A percentile compares a stretch with the other conserved stretches of the same genome.
Conservation (phyloP, 2,113 vertebrate species). For the Apeltes quadracus region DNA sequence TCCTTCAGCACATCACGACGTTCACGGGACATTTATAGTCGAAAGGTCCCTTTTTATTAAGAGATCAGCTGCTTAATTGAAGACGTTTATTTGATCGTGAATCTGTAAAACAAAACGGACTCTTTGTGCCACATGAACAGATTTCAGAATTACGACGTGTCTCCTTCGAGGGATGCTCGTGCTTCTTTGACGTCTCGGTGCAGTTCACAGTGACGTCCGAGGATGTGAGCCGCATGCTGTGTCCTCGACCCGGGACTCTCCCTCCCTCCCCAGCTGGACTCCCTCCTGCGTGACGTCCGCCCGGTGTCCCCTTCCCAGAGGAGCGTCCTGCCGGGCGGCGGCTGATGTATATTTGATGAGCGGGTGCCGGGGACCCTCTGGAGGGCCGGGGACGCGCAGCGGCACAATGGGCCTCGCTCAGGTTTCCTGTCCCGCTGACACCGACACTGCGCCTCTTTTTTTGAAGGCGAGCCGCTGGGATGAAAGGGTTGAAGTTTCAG, state of each 20-base stretch:
- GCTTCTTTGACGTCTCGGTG: neutral
- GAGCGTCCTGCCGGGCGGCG: conserved; percentile 48
- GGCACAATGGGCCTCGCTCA: conserved; percentile 76
- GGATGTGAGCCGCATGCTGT: too few species aligned
- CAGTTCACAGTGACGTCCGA: neutral
- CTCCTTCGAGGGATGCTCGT: neutral
- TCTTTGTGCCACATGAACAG: too few species aligned
- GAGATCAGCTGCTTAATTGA: too few species aligned
- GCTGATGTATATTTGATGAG: conserved; percentile 84
- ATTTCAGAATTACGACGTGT: too few species aligned
- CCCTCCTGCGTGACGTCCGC: conserved; percentile 1
- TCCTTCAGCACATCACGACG: too few species aligned
- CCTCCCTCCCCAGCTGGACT: conserved; percentile 42
- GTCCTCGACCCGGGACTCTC: neutral
- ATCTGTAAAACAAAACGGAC: too few species aligned
- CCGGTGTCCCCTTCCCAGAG: conserved; percentile 57
- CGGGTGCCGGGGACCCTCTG: conserved; percentile 70
- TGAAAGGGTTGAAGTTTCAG: conserved; percentile 66
- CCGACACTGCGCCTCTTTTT: conserved; percentile 63
- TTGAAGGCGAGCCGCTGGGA: conserved; percentile 31
- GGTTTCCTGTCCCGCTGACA: conserved; percentile 73
- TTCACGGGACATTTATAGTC: too few species aligned
- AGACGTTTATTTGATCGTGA: too few species aligned
- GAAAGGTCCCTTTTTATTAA: too few species aligned
- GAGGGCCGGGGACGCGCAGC: conserved; percentile 49